A percentile compares a stretch with the other conserved stretches of the same genome.
These are phyloP conservation scores for Hetaerina americana DNA, from an alignment of 1,140 invertebrate species.

Conservation along the genomic window DNA sequence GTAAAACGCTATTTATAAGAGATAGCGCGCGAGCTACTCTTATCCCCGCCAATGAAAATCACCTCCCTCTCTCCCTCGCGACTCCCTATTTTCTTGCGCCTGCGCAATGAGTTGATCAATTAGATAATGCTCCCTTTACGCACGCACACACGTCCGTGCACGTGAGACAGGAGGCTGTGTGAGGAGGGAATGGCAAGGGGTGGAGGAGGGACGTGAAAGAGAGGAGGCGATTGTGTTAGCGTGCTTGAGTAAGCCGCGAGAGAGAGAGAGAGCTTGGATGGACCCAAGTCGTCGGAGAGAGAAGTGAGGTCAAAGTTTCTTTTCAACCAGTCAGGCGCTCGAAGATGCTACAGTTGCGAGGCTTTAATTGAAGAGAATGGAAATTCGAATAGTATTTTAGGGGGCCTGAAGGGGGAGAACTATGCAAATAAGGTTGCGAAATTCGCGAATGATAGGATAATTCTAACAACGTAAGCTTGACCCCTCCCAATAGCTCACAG, in stretches of 20 bases:
- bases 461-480: too few relatives aligned
- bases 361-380: too few relatives aligned
- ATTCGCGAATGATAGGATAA: too few relatives aligned
- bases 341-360: too few relatives aligned
- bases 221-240: neutral
- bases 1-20: neutral
- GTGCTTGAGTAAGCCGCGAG: neutral
- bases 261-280: neutral
- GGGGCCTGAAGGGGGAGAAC: too few relatives aligned
- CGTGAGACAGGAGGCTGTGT: neutral
- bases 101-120: neutral
- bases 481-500: too few relatives aligned
- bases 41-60: neutral
- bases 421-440: too few relatives aligned
- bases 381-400: too few relatives aligned
- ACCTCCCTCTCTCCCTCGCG: neutral
- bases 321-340: neutral
- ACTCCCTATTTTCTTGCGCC: too few relatives aligned
- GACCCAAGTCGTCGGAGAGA: too few relatives aligned
- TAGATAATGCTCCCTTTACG: neutral
- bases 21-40: neutral
- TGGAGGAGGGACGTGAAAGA: neutral
- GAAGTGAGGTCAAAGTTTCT: neutral
- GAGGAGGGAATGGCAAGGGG: neutral
- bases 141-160: too few relatives aligned